Evolutionary conservation across 2,888 invertebrate genomes (phyloP).

Genomic region (Halictus quadricinctus): DNA sequence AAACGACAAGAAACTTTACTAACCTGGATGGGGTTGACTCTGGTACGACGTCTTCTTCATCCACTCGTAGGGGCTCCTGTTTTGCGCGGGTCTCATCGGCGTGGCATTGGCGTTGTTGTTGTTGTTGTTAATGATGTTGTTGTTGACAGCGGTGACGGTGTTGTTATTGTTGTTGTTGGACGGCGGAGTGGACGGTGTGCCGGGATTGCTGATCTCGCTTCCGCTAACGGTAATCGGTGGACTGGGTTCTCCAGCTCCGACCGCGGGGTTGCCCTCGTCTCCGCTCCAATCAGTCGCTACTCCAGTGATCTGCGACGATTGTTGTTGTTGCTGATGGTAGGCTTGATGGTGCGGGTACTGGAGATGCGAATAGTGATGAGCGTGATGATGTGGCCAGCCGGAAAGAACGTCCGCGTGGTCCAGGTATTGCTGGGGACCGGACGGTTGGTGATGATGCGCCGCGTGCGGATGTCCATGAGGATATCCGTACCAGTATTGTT

Average conservation of each 20-base stretch:
- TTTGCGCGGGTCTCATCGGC: constrained; percentile 86
- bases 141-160: constrained; percentile 78
- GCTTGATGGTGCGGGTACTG: constrained; percentile 82
- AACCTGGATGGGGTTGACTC: constrained; percentile 93
- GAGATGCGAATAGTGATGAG: constrained; percentile 79
- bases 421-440: constrained; percentile 82
- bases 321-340: constrained; percentile 83
- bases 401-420: constrained; percentile 82
- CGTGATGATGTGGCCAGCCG: constrained; percentile 82
- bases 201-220: constrained; percentile 86
- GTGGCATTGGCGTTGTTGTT: constrained; percentile 80
- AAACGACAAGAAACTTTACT: not conserved
- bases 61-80: constrained; percentile 94
- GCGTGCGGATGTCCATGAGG: constrained; percentile 67
- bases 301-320: constrained; percentile 52
- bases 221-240: constrained; percentile 85
- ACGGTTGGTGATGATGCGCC: constrained; percentile 82
- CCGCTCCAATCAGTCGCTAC: constrained; percentile 72
- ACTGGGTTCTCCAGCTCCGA: constrained; percentile 81
- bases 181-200: constrained; percentile 79
- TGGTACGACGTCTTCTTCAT: constrained; percentile 95
- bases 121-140: constrained; percentile 75
- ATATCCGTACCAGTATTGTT: constrained; percentile 75
- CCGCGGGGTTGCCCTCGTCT: constrained; percentile 68
- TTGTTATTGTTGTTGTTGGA: constrained; percentile 77